Conservation (phyloP, 2,797 vertebrate species). For the Cirrhinus molitorella region DNA sequence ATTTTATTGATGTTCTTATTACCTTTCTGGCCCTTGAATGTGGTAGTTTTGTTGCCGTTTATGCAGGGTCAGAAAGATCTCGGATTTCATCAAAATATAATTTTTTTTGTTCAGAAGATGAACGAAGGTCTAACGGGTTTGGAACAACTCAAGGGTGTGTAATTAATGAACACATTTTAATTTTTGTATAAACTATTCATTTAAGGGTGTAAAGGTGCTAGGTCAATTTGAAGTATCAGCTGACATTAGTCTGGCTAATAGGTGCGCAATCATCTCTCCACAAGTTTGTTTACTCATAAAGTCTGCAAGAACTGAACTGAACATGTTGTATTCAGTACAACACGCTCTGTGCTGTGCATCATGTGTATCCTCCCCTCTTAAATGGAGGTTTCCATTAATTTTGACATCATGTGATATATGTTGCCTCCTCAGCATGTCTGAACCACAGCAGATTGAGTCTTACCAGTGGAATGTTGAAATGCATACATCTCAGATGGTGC, state of each 20-base stretch:
- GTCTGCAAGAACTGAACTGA: not conserved
- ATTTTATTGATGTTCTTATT: too few species aligned
- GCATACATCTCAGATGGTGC: conserved; percentile 40
- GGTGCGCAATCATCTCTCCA: not conserved
- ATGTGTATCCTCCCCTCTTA: not conserved
- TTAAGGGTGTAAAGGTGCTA: not conserved
- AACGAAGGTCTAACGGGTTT: too few species aligned
- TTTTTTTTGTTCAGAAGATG: too few species aligned
- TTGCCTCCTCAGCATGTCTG: conserved; percentile 30
- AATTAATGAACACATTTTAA: too few species aligned
- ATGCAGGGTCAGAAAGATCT: too few species aligned
- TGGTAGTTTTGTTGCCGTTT: too few species aligned
- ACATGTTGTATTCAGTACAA: conserved; percentile 1
- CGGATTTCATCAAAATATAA: too few species aligned
- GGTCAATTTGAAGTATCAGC: not conserved
- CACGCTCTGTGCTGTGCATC: not conserved
- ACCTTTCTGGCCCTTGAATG: too few species aligned
- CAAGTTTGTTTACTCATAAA: not conserved
- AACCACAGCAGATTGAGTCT: conserved; percentile 32
- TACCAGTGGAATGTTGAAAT: conserved; percentile 40
- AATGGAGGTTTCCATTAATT: conserved; percentile 13
- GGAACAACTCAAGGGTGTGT: too few species aligned
- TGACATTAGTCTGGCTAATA: not conserved
- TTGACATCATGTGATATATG: conserved; percentile 43
- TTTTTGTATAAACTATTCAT: too few species aligned